Conservation (phyloP, 1,140 invertebrate genomes). For the Rhagoletis zephyria region DNA sequence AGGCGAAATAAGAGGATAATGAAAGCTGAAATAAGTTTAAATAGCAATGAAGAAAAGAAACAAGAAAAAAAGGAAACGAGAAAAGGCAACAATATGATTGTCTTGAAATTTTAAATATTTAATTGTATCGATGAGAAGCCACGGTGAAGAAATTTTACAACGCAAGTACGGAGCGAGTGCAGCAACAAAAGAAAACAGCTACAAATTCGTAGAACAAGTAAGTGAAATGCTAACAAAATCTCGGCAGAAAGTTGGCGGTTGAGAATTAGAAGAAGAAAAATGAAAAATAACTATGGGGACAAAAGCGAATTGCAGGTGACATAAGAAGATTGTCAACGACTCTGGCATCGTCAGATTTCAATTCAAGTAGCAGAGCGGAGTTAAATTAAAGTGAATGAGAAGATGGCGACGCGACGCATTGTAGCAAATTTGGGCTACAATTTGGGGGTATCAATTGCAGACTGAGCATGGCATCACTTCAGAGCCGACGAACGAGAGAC, state of each 20-base stretch:
- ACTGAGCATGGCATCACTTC: not conserved
- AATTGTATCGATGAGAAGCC: not conserved
- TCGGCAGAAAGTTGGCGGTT: not conserved
- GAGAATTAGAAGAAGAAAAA: not conserved
- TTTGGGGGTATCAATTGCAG: constrained; percentile 17
- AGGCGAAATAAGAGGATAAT: not conserved
- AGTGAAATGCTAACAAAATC: too few species aligned
- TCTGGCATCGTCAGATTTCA: not conserved
- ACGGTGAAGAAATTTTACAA: not conserved
- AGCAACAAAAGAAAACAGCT: not conserved
- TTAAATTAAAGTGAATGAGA: too few species aligned
- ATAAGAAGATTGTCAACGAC: not conserved
- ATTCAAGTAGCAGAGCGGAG: not conserved
- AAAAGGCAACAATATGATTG: not conserved
- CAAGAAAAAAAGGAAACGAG: not conserved
- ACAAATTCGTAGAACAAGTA: too few species aligned
- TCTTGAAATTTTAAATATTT: constrained; percentile 2
- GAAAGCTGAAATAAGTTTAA: not conserved
- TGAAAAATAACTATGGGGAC: not conserved
- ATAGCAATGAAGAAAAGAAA: not conserved
- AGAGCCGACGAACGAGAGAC: not conserved
- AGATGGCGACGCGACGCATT: not conserved
- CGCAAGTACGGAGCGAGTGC: not conserved
- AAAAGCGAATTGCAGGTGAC: not conserved
- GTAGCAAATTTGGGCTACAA: not conserved